These are phyloP conservation scores for Myotis brandtii DNA, from an alignment of 2,113 vertebrate genomes.

Conservation along the genomic window DNA sequence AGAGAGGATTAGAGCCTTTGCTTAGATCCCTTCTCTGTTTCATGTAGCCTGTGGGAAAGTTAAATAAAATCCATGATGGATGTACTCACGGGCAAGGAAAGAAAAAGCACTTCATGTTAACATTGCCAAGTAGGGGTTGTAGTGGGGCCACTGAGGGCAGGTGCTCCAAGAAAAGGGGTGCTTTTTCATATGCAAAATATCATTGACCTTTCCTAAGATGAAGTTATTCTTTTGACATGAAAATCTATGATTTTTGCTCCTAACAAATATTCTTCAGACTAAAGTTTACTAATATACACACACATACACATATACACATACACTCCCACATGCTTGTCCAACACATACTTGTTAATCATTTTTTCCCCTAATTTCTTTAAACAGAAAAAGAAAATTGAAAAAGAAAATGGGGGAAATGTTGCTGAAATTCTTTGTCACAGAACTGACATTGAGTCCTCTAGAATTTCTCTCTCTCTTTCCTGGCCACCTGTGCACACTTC, in stretches of 20 bases:
- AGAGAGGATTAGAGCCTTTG: background rate
- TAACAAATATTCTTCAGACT: background rate
- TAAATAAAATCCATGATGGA: background rate
- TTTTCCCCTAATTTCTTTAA: conserved; percentile 9
- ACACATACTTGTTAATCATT: background rate
- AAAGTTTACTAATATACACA: background rate
- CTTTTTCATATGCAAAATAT: background rate
- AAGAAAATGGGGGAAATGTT: background rate
- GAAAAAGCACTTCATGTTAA: background rate
- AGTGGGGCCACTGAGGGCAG: background rate
- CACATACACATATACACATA: background rate
- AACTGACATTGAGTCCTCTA: background rate
- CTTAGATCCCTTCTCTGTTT: background rate
- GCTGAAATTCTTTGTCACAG: background rate
- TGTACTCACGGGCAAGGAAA: background rate
- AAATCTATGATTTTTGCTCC: background rate
- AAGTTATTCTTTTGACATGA: background rate
- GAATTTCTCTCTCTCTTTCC: background rate
- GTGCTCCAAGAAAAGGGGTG: background rate
- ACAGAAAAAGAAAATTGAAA: background rate
- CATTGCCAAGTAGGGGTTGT: background rate
- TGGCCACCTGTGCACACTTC: accelerated
- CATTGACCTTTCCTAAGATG: background rate
- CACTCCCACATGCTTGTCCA: background rate
- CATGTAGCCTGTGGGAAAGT: conserved; percentile 14